Evolutionary conservation across 2,888 invertebrate genomes (phyloP).

Genomic region (Serripes groenlandicus): DNA sequence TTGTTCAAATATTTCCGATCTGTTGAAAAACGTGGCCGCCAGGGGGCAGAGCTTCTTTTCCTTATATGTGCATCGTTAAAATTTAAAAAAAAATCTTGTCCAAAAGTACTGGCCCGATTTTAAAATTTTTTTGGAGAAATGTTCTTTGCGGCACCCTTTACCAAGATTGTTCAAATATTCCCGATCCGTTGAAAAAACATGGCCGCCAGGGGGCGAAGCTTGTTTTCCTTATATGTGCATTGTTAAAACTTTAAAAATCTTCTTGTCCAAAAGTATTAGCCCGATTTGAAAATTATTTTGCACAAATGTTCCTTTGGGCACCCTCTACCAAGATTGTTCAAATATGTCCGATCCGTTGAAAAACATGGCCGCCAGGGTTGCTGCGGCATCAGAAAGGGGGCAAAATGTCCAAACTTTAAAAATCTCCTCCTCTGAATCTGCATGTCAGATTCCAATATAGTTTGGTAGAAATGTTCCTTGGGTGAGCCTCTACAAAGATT

Average conservation of each 20-base stretch:
- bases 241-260: not conserved
- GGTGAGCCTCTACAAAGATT: no score
- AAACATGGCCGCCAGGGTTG: no score
- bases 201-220: not conserved
- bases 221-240: not conserved
- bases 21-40: not conserved
- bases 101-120: not conserved
- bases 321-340: no score
- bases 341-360: no score
- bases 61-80: not conserved
- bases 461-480: no score
- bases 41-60: no score
- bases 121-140: not conserved
- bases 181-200: not conserved
- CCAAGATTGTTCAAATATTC: not conserved
- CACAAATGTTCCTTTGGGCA: not conserved
- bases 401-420: no score
- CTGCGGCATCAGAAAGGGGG: no score
- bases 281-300: not conserved
- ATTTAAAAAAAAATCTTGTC: not conserved
- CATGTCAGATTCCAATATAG: no score
- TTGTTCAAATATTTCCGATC: not conserved
- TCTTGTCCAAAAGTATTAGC: not conserved
- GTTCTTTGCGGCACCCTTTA: no score
- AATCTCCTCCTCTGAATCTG: no score